Evolutionary conservation across 2,797 vertebrate genomes (phyloP), one percentile per base, ranked within the genome.

Genomic region (Linurgus olivaceus): DNA sequence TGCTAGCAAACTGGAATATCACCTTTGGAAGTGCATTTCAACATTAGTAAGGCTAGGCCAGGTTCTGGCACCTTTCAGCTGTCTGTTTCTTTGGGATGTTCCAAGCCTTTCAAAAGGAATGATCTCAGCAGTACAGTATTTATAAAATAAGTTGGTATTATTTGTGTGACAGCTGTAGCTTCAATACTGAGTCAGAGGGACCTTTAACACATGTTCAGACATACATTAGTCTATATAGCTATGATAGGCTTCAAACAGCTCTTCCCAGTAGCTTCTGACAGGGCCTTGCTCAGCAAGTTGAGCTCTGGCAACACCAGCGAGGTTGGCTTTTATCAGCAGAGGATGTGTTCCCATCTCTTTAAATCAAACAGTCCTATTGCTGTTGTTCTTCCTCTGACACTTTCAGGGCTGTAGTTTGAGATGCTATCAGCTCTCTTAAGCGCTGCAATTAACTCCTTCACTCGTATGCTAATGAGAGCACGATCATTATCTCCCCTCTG

Each of bases 351-450:
- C 83, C 76, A 90, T 50, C 71, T 84, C 84, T 51, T 68, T 70
- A 87, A 90, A 87, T 93, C 70, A 67, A 67, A n/a, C 25, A 44
- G 35, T 29, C 72, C 58, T 77, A 63, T 81, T 71, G 52, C 86
- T 83, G 70, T 38, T 96, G 74, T 96, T 93, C 89, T 94, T 96
- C 86, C 45, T 63, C 66, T 65, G 80, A 86, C 58, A 81, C 74
- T 87, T 92, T 20, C 70, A 85, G 63, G 78, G 66, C 58, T 62
- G 74, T 61, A 85, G n/a, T 74, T 51, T 18, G 57, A 93, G 89
- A 94, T 95, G 68, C 52, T 85, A 87, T 93, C 61, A 70, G 70
- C 72, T 88, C 86, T 68, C 37, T 51, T 51, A 80, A 90, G 76
- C 2, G 0, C 76, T 75, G 81, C 81, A 80, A 88, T 80, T 91